Evolutionary conservation across 2,113 vertebrate species (phyloP).

Genomic region (Cyprinodon variegatus): DNA sequence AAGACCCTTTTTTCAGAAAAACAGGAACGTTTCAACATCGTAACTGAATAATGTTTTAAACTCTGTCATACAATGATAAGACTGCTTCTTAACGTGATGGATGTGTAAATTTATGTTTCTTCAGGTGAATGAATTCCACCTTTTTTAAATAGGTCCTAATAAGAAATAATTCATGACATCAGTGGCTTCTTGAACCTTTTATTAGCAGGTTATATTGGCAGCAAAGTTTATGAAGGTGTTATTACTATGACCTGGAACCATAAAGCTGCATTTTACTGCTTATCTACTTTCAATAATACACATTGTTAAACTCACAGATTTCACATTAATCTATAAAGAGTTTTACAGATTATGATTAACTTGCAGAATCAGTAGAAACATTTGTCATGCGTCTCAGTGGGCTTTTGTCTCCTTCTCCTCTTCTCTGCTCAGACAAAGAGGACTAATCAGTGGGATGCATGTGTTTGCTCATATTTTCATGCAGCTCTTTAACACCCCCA

Average conservation of each 20-base stretch:
- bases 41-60: neutral
- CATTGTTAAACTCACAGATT: neutral
- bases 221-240: neutral
- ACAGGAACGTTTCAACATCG: neutral
- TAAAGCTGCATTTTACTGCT: neutral
- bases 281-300: neutral
- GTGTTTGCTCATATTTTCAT: slow-evolving; percentile 46
- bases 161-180: neutral
- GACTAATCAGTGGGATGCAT: slow-evolving; percentile 39
- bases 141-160: neutral
- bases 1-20: no score
- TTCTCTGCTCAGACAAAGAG: slow-evolving; percentile 10
- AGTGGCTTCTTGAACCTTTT: neutral
- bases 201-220: neutral
- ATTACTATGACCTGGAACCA: neutral
- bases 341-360: neutral
- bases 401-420: neutral
- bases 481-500: slow-evolving; percentile 56
- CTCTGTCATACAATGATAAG: neutral
- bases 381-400: neutral
- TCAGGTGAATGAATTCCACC: neutral
- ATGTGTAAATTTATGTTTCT: neutral
- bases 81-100: neutral
- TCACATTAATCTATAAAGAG: neutral
- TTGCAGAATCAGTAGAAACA: neutral